Evolutionary conservation across 1,140 invertebrate genomes (phyloP).

Genomic region (Habropoda laboriosa): DNA sequence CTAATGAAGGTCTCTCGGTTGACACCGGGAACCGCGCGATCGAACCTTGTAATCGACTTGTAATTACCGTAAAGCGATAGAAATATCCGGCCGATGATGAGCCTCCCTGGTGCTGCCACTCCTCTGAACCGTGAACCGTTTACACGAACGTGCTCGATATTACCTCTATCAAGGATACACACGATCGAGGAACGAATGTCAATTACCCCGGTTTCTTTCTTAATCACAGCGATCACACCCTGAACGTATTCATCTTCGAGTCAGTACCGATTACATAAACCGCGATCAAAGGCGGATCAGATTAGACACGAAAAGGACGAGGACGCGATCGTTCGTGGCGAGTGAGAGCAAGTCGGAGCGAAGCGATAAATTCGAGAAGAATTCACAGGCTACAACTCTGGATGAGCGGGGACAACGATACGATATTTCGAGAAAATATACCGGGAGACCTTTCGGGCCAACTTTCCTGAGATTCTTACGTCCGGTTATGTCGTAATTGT

Average conservation of each 20-base stretch:
- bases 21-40: constrained; percentile 37
- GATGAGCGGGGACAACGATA: background rate
- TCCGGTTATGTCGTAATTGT: constrained; percentile 59
- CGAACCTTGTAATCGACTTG: constrained; percentile 59
- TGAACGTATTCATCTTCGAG: constrained; percentile 8
- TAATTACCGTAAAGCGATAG: constrained; percentile 63
- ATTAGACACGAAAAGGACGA: background rate
- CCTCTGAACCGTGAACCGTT: background rate
- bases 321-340: background rate
- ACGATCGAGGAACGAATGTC: too few relatives aligned
- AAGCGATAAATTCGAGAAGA: constrained; percentile 23
- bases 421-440: constrained; percentile 39
- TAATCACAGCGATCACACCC: background rate
- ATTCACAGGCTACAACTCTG: too few relatives aligned
- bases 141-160: constrained; percentile 1
- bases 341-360: constrained; percentile 15
- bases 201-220: background rate
- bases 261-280: constrained; percentile 1
- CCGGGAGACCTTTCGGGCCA: background rate
- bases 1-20: constrained; percentile 61
- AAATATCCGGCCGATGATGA: constrained; percentile 35
- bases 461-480: constrained; percentile 37
- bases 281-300: background rate
- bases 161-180: background rate
- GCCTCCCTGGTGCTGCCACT: constrained; percentile 17